Conservation (phyloP, 2,888 invertebrate species). For the Seira ritae region DNA sequence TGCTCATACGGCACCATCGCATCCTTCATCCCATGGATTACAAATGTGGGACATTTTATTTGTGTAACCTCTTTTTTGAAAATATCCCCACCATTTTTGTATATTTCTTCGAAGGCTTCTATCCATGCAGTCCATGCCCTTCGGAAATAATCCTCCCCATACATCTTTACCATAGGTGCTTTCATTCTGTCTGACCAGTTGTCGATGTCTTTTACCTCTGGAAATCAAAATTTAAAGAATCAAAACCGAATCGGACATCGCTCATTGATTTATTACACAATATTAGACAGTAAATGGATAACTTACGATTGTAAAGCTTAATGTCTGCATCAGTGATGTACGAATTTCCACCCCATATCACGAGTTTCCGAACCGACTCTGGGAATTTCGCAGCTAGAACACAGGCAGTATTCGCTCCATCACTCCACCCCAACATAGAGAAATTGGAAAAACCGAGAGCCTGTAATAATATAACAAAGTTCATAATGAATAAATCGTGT, state of each 20-base stretch:
- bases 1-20: constrained; percentile 86
- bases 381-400: constrained; percentile 86
- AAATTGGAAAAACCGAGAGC: constrained; percentile 82
- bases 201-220: constrained; percentile 82
- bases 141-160: constrained; percentile 84
- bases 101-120: constrained; percentile 80
- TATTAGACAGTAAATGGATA: not conserved
- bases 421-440: constrained; percentile 92
- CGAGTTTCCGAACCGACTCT: constrained; percentile 82
- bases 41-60: constrained; percentile 85
- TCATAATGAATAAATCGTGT: not conserved
- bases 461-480: constrained; percentile 75
- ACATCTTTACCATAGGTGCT: constrained; percentile 83
- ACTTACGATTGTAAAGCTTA: constrained; percentile 80
- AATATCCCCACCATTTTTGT: constrained; percentile 37
- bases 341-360: constrained; percentile 87
- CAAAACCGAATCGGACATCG: no score
- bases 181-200: constrained; percentile 88
- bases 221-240: no score
- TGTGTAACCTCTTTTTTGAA: constrained; percentile 76
- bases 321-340: constrained; percentile 84
- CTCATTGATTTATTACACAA: no score
- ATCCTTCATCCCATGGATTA: constrained; percentile 90
- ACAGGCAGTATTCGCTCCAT: constrained; percentile 88
- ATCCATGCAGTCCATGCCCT: constrained; percentile 85